Evolutionary conservation across 2,113 vertebrate genomes (phyloP), one percentile per base, ranked within the genome.

Genomic region (Leucoraja erinaceus): DNA sequence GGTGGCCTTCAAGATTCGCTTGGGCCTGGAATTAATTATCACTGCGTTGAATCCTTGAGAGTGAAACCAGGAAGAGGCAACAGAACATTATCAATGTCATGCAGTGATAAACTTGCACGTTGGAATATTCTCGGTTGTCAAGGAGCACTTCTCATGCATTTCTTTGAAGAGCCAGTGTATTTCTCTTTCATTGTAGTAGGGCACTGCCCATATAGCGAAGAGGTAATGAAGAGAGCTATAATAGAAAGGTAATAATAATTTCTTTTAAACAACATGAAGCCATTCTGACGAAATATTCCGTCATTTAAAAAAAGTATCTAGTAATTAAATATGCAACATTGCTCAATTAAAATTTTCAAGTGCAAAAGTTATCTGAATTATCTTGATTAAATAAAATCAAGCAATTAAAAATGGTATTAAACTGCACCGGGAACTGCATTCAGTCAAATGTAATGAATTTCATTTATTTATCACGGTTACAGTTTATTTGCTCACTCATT

Each of bases 21-120:
- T 47, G 66, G 74, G 16, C 96, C 98, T 0, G 98, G 99, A 0
- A 66, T 61, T 1, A 95, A 94, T 0, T 99, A 98, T 94, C 99
- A 99, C 95, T 94, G 79, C 8, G 95, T 97, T 1, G 98, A 98
- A 66, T 79, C 96, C 12, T 95, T 99, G 63, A 95, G 98, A 70
- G 94, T 98, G 83, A 99, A 99, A 94, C 99, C 99, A 0, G 99
- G 98, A 7, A 96, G 98, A 8, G 99, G 98, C 54, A 96, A 98
- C 92, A 96, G 96, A 11, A 99, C 98, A 0, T 94, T 96, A 75
- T 99, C 98, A 25, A 97, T 99, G 94, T 99, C 98, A 93, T 99
- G 98, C 95, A 99, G 98, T 2, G 99, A 99, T 95, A 99, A 99
- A 94, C 90, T 98, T 94, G 96, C 97, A 63, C 96, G 97, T 59